These are phyloP conservation scores for Thamnophis sirtalis DNA, from an alignment of 2,113 vertebrate genomes.

Conservation along the genomic window DNA sequence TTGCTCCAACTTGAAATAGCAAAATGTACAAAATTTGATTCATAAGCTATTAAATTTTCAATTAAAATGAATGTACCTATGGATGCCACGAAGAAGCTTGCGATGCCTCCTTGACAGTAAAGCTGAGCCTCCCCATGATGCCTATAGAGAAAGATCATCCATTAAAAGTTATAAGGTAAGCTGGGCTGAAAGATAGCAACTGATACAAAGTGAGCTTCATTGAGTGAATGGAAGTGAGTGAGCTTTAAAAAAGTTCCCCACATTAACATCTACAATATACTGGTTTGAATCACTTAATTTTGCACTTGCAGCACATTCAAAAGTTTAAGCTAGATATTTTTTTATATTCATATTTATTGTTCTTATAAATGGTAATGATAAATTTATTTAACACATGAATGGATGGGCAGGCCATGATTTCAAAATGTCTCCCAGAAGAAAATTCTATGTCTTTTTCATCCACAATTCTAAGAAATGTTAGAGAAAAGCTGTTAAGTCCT, in stretches of 20 bases:
- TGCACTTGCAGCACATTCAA: neutral
- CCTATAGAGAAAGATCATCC: slow-evolving; percentile 65
- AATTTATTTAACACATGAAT: neutral
- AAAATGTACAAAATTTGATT: neutral
- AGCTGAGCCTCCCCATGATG: slow-evolving; percentile 83
- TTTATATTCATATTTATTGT: neutral
- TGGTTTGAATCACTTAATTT: neutral
- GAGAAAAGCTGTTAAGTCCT: neutral
- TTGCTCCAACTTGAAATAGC: neutral
- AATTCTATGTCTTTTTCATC: neutral
- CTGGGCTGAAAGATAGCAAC: neutral
- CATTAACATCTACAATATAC: neutral
- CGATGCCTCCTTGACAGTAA: slow-evolving; percentile 76
- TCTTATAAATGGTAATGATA: neutral
- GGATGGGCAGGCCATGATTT: neutral
- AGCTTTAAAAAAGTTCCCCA: no score
- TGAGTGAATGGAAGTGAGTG: neutral
- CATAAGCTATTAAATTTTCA: neutral
- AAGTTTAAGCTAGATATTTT: neutral
- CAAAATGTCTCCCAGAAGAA: neutral
- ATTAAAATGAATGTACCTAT: slow-evolving; percentile 66
- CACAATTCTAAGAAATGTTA: neutral
- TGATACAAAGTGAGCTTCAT: neutral
- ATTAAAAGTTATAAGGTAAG: slow-evolving; percentile 12
- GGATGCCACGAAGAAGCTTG: slow-evolving; percentile 74